Evolutionary conservation across 2,797 vertebrate species (phyloP), one percentile per base, ranked within the genome.

Genomic region (Semaprochilodus insignis): DNA sequence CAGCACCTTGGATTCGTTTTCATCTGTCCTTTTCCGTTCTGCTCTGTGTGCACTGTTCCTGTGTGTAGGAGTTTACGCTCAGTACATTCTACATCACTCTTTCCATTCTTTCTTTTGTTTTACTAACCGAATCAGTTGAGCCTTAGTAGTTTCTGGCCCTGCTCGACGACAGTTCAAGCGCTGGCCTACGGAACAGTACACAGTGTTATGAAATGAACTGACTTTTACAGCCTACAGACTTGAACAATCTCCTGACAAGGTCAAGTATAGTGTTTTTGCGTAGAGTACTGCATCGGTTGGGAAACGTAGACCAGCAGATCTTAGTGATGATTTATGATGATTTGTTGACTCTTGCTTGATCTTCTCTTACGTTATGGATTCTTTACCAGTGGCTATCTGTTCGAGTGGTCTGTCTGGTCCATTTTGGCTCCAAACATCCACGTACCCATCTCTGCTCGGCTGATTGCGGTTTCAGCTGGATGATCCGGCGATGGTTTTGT

Each of bases 31-130:
- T 34, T 70, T 78, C 40, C 73, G 23, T 70, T 70, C 31, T 62
- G 57, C 60, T 60, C 23, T 72, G 72, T 77, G 54, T 81, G 44
- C 74, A 27, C 71, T 36, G 17, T n/a, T 85, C 5, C 63, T 74
- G 48, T 66, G 40, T 54, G 65, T 65, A 63, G 59, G 67, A 76
- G 59, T 8, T 25, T 10, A 44, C 40, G 62, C 19, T 59, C 72
- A 72, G 54, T 75, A n/a, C 78, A 34, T 65, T 65, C 73, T 31
- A 31, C 31, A 40, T 70, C 13, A 51, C 27, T 66, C 31, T 54
- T 62, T 40, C 15, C 52, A 36, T 14, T 59, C 1, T 70, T 15
- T 14, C 4, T 44, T 16, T 31, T 1, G 31, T 31, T 31, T 72
- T 79, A 6, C 27, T 62, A 31, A 6, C 48, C 8, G 6, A 51